phyloP scores from a whole-genome alignment of 2,888 invertebrate genomes.

The Protodeltote pygarga region DNA sequence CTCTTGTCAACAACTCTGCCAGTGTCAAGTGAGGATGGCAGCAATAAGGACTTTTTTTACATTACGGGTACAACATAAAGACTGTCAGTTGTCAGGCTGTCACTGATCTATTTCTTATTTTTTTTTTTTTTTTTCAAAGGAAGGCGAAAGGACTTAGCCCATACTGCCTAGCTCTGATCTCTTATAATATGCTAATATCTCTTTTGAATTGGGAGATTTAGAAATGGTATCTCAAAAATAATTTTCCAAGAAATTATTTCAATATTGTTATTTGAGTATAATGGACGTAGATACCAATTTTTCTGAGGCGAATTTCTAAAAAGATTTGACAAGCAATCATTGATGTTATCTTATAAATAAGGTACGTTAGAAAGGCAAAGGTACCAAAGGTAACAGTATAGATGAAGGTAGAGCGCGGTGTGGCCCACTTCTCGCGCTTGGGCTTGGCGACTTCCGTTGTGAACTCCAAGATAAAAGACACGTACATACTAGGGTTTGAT shows the following conservation, averaged over 20 bases:
- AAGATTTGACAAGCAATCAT: conserved; percentile 41
- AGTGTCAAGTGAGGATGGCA: too few species aligned
- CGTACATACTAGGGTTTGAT: conserved; percentile 9
- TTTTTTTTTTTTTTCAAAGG: too few species aligned
- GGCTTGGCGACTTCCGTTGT: conserved; percentile 64
- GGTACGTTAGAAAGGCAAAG: conserved; percentile 70
- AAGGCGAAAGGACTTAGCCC: too few species aligned
- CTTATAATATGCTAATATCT: too few species aligned
- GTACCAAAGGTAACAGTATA: conserved; percentile 74
- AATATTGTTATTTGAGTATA: neutral
- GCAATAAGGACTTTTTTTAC: too few species aligned
- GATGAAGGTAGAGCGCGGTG: conserved; percentile 60
- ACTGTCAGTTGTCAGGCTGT: too few species aligned
- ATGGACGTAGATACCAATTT: neutral
- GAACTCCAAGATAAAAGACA: conserved; percentile 42
- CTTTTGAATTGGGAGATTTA: too few species aligned
- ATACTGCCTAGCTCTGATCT: too few species aligned
- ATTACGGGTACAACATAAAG: too few species aligned
- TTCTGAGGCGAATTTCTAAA: conserved; percentile 19
- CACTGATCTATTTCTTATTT: too few species aligned
- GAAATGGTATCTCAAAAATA: conserved; percentile 1
- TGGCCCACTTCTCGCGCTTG: conserved; percentile 67
- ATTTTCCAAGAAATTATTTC: too few species aligned
- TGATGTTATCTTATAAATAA: conserved; percentile 52
- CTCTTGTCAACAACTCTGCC: too few species aligned